phyloP scores from a whole-genome alignment of 2,888 invertebrate species.

The Aethes cnicana region DNA sequence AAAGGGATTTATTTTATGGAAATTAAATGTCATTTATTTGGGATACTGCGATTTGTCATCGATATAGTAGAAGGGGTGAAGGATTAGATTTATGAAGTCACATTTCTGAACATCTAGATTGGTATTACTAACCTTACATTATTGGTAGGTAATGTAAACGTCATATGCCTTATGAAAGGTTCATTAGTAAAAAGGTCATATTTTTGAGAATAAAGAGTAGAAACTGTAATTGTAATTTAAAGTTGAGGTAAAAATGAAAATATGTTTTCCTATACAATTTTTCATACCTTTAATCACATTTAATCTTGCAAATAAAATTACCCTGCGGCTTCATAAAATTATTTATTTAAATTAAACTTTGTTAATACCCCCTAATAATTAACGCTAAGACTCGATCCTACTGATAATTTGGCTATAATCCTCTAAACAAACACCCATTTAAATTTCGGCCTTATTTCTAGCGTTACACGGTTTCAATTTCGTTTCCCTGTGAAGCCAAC shows the following conservation, averaged over 20 bases:
- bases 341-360: constrained; percentile 29
- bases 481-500: no score
- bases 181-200: no score
- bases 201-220: no score
- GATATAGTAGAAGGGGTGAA: constrained; percentile 8
- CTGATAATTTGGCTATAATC: constrained; percentile 23
- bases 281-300: no score
- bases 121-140: neutral
- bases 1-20: constrained; percentile 23
- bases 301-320: no score
- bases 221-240: no score
- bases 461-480: neutral
- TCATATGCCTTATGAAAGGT: no score
- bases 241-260: no score
- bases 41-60: constrained; percentile 11
- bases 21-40: constrained; percentile 24
- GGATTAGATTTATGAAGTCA: no score
- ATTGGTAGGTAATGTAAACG: no score
- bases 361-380: constrained; percentile 30
- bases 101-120: neutral
- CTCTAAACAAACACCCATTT: neutral
- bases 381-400: constrained; percentile 21
- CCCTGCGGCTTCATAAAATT: constrained; percentile 11
- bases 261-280: no score
- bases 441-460: neutral